phyloP scores from a whole-genome alignment of 1,140 invertebrate genomes.

The Drosophila ironensis region DNA sequence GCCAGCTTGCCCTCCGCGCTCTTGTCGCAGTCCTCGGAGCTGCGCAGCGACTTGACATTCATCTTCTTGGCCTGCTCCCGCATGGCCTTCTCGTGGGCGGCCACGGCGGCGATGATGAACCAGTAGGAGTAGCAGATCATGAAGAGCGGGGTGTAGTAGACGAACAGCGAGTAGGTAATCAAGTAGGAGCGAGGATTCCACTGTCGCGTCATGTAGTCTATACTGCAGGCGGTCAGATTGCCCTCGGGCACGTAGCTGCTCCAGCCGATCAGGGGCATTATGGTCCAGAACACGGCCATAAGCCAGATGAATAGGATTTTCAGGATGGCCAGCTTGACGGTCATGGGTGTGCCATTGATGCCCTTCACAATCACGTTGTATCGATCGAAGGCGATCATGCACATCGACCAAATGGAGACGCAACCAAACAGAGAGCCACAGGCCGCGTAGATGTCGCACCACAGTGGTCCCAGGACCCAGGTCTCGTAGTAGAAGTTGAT shows the following conservation, averaged over 20 bases:
- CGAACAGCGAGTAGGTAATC: constrained; percentile 86
- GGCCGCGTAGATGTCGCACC: constrained; percentile 92
- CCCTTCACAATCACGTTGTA: constrained; percentile 94
- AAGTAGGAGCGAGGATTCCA: constrained; percentile 87
- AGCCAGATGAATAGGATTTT: constrained; percentile 88
- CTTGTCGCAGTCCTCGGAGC: constrained; percentile 85
- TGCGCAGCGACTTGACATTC: constrained; percentile 90
- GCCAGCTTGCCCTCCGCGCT: constrained; percentile 90
- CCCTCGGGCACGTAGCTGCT: constrained; percentile 92
- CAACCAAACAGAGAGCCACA: constrained; percentile 91
- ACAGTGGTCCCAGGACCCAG: constrained; percentile 91
- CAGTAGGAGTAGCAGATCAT: constrained; percentile 90
- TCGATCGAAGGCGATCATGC: constrained; percentile 91
- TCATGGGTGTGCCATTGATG: constrained; percentile 86
- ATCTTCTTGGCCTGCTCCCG: constrained; percentile 92
- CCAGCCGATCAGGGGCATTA: constrained; percentile 87
- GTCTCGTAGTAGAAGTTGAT: constrained; percentile 94
- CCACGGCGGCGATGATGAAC: constrained; percentile 89
- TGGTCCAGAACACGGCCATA: constrained; percentile 86
- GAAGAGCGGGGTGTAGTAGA: constrained; percentile 88
- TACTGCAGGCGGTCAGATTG: constrained; percentile 92
- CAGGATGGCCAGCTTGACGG: constrained; percentile 86
- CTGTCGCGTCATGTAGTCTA: constrained; percentile 89
- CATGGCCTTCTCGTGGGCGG: constrained; percentile 91
- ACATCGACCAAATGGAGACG: constrained; percentile 93